Conservation (phyloP, 1,140 invertebrate species). For the Lucilia sericata region DNA sequence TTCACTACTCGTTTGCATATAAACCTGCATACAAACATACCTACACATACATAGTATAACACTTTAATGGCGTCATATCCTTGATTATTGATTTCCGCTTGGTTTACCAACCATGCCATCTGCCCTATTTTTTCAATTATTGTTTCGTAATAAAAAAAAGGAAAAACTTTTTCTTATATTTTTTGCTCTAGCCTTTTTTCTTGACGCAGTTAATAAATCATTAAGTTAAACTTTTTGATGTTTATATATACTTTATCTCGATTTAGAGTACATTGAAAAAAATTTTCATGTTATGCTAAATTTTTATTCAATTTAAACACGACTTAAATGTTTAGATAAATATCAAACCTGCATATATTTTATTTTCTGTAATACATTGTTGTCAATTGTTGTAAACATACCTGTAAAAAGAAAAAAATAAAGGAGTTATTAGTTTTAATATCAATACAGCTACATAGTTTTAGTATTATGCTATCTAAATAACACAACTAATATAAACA, state of each 20-base stretch:
- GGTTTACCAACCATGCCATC: conserved; percentile 13
- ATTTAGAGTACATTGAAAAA: background rate
- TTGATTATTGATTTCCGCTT: conserved; percentile 26
- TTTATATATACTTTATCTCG: background rate
- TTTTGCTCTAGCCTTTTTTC: background rate
- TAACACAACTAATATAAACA: too few species aligned
- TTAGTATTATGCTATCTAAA: too few species aligned
- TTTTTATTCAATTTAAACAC: too few species aligned
- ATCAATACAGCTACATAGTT: too few species aligned
- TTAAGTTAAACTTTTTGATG: background rate
- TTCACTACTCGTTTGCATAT: background rate
- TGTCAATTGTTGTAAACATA: too few species aligned
- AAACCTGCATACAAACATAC: background rate
- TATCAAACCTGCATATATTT: too few species aligned
- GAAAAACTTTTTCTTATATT: background rate
- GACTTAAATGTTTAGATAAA: too few species aligned
- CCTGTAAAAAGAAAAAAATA: too few species aligned
- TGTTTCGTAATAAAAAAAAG: too few species aligned
- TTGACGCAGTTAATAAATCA: conserved; percentile 8
- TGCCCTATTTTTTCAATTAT: conserved; percentile 1
- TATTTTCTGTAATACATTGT: too few species aligned
- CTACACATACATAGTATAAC: background rate
- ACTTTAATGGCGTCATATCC: conserved; percentile 6
- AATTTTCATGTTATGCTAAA: too few species aligned
- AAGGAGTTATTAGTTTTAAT: too few species aligned